These are phyloP conservation scores for Cerastis leucographa DNA, from an alignment of 2,888 invertebrate genomes.

Conservation along the genomic window DNA sequence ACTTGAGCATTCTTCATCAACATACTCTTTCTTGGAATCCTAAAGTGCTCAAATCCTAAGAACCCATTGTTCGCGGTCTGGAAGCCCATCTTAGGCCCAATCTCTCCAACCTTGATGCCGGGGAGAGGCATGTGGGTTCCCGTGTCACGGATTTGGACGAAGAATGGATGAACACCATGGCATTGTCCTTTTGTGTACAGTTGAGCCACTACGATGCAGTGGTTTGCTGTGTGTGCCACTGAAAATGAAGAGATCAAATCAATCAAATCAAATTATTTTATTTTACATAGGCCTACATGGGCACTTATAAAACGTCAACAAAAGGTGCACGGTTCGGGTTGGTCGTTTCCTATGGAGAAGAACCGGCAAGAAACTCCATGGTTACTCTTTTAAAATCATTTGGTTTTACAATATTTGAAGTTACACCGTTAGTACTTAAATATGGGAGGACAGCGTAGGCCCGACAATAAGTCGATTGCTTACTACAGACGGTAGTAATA, in stretches of 20 bases:
- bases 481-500: no score
- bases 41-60: constrained; percentile 95
- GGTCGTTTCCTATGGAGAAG: no score
- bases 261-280: no score
- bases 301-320: no score
- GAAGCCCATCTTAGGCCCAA: constrained; percentile 97
- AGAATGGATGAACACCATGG: constrained; percentile 97
- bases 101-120: constrained; percentile 97
- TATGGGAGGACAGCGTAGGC: no score
- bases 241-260: constrained; percentile 60
- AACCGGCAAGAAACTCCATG: no score
- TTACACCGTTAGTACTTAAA: no score
- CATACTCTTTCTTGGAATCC: constrained; percentile 96
- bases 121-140: constrained; percentile 95
- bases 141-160: constrained; percentile 96
- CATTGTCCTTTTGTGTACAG: constrained; percentile 94
- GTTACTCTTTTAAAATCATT: no score
- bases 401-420: no score
- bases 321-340: no score
- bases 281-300: no score
- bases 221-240: constrained; percentile 98
- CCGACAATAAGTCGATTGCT: no score
- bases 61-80: constrained; percentile 97
- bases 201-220: constrained; percentile 97
- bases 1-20: constrained; percentile 98